Evolutionary conservation across 2,113 vertebrate species (phyloP).

Genomic region (Pitta sordida): DNA sequence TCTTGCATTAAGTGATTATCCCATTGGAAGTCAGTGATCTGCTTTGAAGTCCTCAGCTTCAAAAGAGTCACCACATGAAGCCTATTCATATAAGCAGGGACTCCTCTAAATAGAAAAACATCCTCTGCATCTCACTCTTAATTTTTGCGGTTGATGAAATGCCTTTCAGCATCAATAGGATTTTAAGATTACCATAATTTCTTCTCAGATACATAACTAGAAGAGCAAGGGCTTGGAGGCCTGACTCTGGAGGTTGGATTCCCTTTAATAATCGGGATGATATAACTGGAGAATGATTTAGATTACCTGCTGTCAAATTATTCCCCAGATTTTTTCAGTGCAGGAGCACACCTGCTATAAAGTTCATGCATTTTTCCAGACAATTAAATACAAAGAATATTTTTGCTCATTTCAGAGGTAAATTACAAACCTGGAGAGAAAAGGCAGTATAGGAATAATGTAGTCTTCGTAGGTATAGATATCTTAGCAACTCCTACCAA

Average conservation of each 20-base stretch:
- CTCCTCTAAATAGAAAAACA: constrained; percentile 63
- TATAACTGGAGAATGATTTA: constrained; percentile 44
- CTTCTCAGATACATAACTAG: constrained; percentile 40
- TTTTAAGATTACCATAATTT: constrained; percentile 73
- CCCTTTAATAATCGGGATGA: constrained; percentile 42
- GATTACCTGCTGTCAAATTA: constrained; percentile 44
- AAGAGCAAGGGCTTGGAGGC: constrained; percentile 38
- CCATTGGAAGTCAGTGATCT: constrained; percentile 63
- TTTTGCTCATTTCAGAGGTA: background rate
- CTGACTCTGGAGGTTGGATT: constrained; percentile 23
- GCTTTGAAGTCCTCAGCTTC: constrained; percentile 70
- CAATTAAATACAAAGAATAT: constrained; percentile 24
- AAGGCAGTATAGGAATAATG: background rate
- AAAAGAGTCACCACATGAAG: constrained; percentile 64
- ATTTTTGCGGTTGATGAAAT: constrained; percentile 65
- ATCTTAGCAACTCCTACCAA: background rate
- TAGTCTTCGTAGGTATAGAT: background rate
- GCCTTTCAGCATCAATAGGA: constrained; percentile 66
- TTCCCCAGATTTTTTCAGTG: background rate
- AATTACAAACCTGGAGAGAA: background rate
- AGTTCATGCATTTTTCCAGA: background rate
- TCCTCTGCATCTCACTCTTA: constrained; percentile 60
- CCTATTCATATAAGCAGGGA: constrained; percentile 60
- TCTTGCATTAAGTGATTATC: constrained; percentile 71
- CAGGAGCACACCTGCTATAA: background rate